phyloP scores from a whole-genome alignment of 2,113 vertebrate species.

The Etheostoma spectabile region DNA sequence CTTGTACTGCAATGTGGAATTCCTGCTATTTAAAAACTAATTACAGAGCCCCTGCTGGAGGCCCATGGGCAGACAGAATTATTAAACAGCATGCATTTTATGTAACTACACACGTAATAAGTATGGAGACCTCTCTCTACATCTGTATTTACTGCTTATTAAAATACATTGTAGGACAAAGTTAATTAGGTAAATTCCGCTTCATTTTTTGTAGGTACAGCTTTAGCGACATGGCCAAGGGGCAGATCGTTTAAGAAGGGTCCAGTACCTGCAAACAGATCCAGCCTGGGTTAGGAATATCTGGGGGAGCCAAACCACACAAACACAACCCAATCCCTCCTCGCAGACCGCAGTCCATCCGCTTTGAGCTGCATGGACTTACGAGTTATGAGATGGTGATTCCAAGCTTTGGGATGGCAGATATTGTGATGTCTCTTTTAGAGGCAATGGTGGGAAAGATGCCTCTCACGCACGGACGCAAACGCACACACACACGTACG shows the following conservation, averaged over 20 bases:
- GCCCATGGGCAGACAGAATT: conserved; percentile 33
- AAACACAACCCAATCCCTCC: conserved; percentile 17
- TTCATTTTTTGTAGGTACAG: conserved; percentile 13
- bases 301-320: conserved; percentile 30
- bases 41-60: conserved; percentile 34
- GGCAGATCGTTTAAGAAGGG: conserved; percentile 28
- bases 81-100: conserved; percentile 27
- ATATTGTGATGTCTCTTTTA: conserved; percentile 42
- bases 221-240: conserved; percentile 3
- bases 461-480: conserved; percentile 4
- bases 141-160: conserved; percentile 49
- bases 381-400: conserved; percentile 57
- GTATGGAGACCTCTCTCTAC: conserved; percentile 14
- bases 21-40: conserved; percentile 65
- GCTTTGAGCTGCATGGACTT: conserved; percentile 47
- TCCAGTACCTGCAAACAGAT: conserved; percentile 19
- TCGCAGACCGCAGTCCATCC: conserved; percentile 35
- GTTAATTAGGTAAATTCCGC: conserved; percentile 39
- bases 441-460: conserved; percentile 44
- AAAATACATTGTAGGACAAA: conserved; percentile 45
- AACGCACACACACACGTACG: not conserved
- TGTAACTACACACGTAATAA: conserved; percentile 34
- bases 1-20: conserved; percentile 43
- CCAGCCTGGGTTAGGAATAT: conserved; percentile 33
- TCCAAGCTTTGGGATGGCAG: conserved; percentile 31